Evolutionary conservation across 35 echinoderm and acorn worm genomes (phyloP).

Genomic region (Apostichopus parvimensis): DNA sequence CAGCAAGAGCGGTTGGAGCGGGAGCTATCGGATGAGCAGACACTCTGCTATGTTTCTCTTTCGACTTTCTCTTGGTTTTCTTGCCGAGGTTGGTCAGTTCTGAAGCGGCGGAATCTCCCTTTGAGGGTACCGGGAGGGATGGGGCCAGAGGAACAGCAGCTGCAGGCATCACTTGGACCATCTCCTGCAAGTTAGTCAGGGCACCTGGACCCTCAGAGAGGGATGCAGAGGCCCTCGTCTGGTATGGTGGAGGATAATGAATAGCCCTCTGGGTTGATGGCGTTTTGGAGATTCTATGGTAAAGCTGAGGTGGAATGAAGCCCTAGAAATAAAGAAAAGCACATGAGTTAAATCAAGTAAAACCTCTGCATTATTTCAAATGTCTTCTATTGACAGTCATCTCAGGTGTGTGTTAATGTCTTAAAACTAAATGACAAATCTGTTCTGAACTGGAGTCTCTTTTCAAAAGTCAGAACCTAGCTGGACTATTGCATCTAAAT

Average conservation of each 20-base stretch:
- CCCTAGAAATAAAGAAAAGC: conserved; percentile 1
- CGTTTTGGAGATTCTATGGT: conserved; percentile 47
- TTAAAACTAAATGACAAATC: too few relatives aligned
- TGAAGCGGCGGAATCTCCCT: not conserved
- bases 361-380: too few relatives aligned
- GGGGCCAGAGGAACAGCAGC: not conserved
- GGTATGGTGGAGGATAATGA: conserved; percentile 19
- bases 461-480: too few relatives aligned
- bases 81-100: not conserved
- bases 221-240: conserved; percentile 14
- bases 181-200: conserved; percentile 23
- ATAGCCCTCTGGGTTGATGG: conserved; percentile 28
- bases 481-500: too few relatives aligned
- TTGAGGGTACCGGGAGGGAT: conserved; percentile 25
- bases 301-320: conserved; percentile 48
- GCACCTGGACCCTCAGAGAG: not conserved
- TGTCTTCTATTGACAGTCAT: too few relatives aligned
- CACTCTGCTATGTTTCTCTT: conserved; percentile 27
- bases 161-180: conserved; percentile 26
- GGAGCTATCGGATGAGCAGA: conserved; percentile 33
- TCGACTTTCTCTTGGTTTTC: conserved; percentile 59
- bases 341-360: too few relatives aligned
- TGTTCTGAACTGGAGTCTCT: too few relatives aligned
- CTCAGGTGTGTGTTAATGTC: too few relatives aligned
- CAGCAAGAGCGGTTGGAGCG: conserved; percentile 39